Base-by-base conservation (phyloP, 2,888 invertebrate genomes). In the Steinernema scapterisci region DNA sequence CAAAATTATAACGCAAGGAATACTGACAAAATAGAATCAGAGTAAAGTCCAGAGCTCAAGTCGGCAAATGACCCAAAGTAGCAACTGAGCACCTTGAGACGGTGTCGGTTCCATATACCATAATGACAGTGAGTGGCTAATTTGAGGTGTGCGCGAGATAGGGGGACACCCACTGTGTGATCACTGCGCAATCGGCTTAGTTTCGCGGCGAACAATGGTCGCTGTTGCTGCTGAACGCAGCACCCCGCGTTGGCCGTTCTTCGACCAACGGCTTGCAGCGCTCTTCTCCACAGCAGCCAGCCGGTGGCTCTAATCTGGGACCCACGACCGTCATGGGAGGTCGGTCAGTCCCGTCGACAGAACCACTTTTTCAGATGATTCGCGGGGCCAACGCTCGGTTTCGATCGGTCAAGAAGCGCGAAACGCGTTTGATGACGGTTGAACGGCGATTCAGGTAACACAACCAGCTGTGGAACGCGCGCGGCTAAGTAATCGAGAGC, bases 251-350 rank as follows among this genome's bases (percentile, higher is more conserved):
- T 63, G 63, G 31, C 63, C 25, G 54, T 54, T 21, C 21, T 54
- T 54, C 54, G 25, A 25, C 54, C 54, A 23, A 25, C 54, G 54
- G 38, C 9, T 38, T 38, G 3, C 38, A 38, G n/a, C n/a, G n/a
- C n/a, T n/a, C 38, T 6, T 9, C 3, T 3, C 54, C 27, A 63
- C 31, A 25, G 31, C 63, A 63, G 31, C 63, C 19, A 31, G 63
- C 63, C 31, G 63, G 9, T 27, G 31, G 63, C 27, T 25, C 38
- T 63, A 63, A 63, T 63, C 63, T 63, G 11, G 31, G 38, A 16
- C 27, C 63, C 63, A 63, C 63, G 63, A 31, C 38, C 38, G 38
- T 38, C 31, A 63, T 63, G 63, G 63, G 63, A 63, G 63, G 63
- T 63, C 63, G 16, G 16, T 38, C 5, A n/a, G n/a, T n/a, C n/a